phyloP scores from a whole-genome alignment of 1,140 invertebrate genomes.

The Parasteatoda tepidariorum region DNA sequence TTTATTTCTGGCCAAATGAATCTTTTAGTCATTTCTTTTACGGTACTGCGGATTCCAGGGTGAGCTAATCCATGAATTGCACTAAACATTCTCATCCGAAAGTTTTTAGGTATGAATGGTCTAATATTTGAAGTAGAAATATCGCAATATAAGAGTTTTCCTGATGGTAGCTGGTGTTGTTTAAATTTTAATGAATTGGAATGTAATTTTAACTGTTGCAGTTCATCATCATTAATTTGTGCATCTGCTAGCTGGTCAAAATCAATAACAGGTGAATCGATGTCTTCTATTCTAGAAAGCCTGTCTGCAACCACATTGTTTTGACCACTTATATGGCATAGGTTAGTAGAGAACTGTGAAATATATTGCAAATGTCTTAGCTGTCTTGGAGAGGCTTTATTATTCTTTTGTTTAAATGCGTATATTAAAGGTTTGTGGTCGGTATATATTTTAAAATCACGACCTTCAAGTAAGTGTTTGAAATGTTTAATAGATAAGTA shows the following conservation, averaged over 20 bases:
- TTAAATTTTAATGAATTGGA: not conserved
- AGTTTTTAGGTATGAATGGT: not conserved
- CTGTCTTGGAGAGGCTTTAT: not conserved
- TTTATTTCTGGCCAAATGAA: constrained; percentile 52
- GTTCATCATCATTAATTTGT: not conserved
- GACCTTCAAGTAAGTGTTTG: constrained; percentile 64
- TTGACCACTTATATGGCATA: constrained; percentile 62
- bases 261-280: not conserved
- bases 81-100: not conserved
- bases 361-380: constrained; percentile 67
- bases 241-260: not conserved
- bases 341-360: constrained; percentile 65
- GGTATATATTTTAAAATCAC: constrained; percentile 63
- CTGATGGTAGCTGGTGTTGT: not conserved
- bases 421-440: constrained; percentile 64
- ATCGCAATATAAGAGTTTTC: not conserved
- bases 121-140: not conserved
- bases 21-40: not conserved
- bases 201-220: not conserved
- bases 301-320: not conserved
- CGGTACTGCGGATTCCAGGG: constrained; percentile 19
- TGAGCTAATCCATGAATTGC: constrained; percentile 18
- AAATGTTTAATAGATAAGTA: constrained; percentile 64
- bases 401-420: constrained; percentile 53
- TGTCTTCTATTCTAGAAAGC: not conserved